phyloP scores from a whole-genome alignment of 2,797 vertebrate species.

The Lepus townsendii region DNA sequence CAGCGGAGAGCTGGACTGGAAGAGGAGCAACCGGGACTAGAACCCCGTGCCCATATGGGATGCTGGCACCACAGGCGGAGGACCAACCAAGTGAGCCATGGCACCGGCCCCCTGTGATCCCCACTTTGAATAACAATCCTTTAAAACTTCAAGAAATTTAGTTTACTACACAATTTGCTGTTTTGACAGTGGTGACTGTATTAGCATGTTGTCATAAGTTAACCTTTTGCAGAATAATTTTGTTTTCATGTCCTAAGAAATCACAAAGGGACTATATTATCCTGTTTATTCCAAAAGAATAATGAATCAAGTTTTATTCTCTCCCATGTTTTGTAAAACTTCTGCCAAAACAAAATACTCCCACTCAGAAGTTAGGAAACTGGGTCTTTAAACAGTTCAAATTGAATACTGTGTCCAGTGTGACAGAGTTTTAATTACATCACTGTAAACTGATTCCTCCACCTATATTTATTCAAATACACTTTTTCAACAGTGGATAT shows the following conservation, averaged over 20 bases:
- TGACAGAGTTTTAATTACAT: slow-evolving; percentile 3
- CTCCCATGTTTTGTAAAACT: slow-evolving; percentile 71
- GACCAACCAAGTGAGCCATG: no score
- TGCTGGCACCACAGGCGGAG: no score
- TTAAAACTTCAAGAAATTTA: slow-evolving; percentile 35
- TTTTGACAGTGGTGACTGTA: background rate
- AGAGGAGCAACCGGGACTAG: no score
- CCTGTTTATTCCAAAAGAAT: slow-evolving; percentile 73
- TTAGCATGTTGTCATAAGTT: slow-evolving; percentile 64
- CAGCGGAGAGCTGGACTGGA: no score
- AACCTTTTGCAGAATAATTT: slow-evolving; percentile 73
- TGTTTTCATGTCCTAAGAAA: slow-evolving; percentile 77
- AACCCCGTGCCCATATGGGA: no score
- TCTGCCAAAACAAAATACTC: slow-evolving; percentile 71
- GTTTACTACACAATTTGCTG: slow-evolving; percentile 34
- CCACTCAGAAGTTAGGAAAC: slow-evolving; percentile 57
- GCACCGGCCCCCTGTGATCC: background rate
- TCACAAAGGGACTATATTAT: slow-evolving; percentile 79
- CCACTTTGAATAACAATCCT: background rate
- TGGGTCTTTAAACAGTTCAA: slow-evolving; percentile 26
- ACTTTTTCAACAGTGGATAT: slow-evolving; percentile 8
- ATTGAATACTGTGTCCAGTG: background rate
- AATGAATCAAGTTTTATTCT: slow-evolving; percentile 75
- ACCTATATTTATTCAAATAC: background rate
- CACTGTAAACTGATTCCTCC: background rate